Evolutionary conservation across 2,113 vertebrate genomes (phyloP), one percentile per base, ranked within the genome.

Genomic region (Peucedramus taeniatus): DNA sequence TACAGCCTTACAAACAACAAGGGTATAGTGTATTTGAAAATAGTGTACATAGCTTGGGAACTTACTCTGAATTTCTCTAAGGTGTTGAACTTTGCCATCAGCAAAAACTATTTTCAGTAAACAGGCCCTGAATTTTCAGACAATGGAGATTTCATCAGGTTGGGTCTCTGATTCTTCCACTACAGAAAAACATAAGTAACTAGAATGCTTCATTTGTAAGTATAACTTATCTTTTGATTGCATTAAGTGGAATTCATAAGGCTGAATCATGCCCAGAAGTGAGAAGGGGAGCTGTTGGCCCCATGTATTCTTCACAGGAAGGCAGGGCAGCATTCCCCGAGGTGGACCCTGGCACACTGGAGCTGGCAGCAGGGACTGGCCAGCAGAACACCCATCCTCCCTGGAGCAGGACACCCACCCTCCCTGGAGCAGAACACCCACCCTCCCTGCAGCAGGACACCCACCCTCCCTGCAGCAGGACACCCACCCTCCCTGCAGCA

Each of bases 21-120:
- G 90, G 83, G 94, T 76, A 71, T 85, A 97, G 95, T 98, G 92
- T 98, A 89, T 96, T 94, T 97, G 90, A 92, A 97, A 97, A 88
- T 65, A 96, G 37, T 83, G 91, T 97, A 78, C 76, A 94, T 82
- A 89, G 84, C 86, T 92, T 97, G 97, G 97, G 97, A 97, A 97
- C 83, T 71, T 80, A 83, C 87, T 91, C 97, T 96, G 94, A 97
- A 92, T 96, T 97, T 96, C 94, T 97, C 94, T 93, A 83, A 98
- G 95, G 97, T 97, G 97, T 98, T 96, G 96, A 98, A 98, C 97
- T 98, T 98, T 97, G 96, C 97, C 97, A 97, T 98, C 97, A 98
- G 96, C 97, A 98, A 98, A 95, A 97, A 88, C 87, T 95, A 94
- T 95, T 97, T 98, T 97, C 96, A 97, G 96, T 93, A 97, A 95